phyloP scores from a whole-genome alignment of 2,113 vertebrate genomes.

The Sapayoa aenigma region DNA sequence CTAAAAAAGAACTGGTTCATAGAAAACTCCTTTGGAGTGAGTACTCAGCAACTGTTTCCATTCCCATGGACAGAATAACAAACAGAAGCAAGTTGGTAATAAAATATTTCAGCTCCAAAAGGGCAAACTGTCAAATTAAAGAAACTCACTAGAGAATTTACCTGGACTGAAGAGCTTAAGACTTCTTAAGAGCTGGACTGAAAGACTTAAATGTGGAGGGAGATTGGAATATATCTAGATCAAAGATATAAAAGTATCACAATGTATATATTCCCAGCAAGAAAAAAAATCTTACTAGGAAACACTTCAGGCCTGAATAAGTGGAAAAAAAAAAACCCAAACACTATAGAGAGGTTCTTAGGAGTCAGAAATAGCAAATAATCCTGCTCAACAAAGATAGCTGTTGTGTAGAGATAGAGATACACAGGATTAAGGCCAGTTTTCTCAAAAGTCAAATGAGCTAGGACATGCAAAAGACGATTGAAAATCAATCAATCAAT shows the following conservation, averaged over 20 bases:
- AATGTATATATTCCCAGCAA: background rate
- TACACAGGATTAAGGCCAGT: background rate
- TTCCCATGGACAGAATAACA: background rate
- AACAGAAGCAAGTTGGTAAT: background rate
- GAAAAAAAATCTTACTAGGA: background rate
- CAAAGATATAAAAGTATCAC: background rate
- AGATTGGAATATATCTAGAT: background rate
- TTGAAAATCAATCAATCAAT: background rate
- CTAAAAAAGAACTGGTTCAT: background rate
- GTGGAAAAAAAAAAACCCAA: background rate
- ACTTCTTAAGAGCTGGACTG: no score
- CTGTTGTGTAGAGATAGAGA: background rate
- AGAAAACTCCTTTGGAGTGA: background rate
- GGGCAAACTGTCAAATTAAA: background rate
- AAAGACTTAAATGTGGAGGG: background rate
- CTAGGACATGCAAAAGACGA: background rate
- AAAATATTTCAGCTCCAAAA: background rate
- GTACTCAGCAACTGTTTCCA: background rate
- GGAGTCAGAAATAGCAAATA: background rate
- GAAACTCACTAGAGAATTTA: background rate
- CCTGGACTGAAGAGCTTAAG: background rate
- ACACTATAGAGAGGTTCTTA: background rate
- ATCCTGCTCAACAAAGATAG: background rate
- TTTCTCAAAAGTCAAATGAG: background rate
- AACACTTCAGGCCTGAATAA: background rate